Evolutionary conservation across 30 jellyfish, hydroid and myxozoan genomes (phyloP), one percentile per base, ranked within the genome.

Genomic region (Nemopilema nomurai): DNA sequence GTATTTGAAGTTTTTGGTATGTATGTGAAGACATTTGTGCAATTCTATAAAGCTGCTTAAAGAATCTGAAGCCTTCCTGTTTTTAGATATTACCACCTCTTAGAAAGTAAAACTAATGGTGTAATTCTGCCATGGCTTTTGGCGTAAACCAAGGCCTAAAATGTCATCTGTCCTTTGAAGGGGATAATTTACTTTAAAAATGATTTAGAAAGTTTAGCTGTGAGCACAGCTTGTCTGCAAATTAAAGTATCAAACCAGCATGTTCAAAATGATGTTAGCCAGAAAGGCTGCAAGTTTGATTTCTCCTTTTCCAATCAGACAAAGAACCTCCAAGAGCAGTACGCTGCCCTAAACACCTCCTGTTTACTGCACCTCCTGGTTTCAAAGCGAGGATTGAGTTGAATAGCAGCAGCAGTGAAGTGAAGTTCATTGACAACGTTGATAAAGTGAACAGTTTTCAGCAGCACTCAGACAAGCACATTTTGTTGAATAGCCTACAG

Each of bases 321-420:
- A 77, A 52, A 25, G 87, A 51, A 0, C 78, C 76, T 4, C 87
- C 87, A 21, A 18, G 30, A 20, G 65, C 52, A 26, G 30, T 21
- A 8, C 66, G 71, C 20, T 79, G 89, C 57, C 89, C 89, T 1
- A 65, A 65, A 1, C 33, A 62, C 19, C 51, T 79, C 7, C 89
- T 52, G n/a, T 79, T 9, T 51, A 64, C 80, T 27, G 80, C 52
- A 24, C 23, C 80, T 27, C 70, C 23, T 52, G 89, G 89, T 18
- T 17, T 64, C 16, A 17, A 79, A 30, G 51, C 22, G 52, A 31
- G 67, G 52, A 30, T 65, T 16, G 28, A 57, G 20, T 18, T 62
- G 21, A 57, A 79, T 0, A 19, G 23, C 18, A 19, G 23, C 18
- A 17, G 13, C n/a, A 33, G 31, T 4, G 89, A 79, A 65, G 67